These are phyloP conservation scores for Lordiphosa clarofinis DNA, from an alignment of 1,140 invertebrate genomes.

Conservation along the genomic window DNA sequence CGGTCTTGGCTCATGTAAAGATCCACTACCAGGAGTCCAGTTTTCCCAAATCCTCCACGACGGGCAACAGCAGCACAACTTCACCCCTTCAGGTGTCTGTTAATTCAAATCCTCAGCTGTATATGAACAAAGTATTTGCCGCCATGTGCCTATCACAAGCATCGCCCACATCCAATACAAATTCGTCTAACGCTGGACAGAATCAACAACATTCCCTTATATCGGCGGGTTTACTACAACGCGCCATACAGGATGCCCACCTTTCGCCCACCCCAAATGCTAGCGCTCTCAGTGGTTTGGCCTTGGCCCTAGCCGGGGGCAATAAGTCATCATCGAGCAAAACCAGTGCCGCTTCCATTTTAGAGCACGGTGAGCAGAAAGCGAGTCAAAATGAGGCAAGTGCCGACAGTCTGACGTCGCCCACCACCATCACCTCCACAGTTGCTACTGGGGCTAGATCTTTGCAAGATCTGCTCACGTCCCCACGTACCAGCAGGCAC, in stretches of 20 bases:
- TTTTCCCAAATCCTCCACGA: conserved; percentile 50
- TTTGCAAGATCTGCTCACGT: conserved; percentile 73
- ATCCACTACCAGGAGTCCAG: conserved; percentile 81
- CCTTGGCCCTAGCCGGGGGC: conserved; percentile 63
- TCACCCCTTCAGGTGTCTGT: conserved; percentile 71
- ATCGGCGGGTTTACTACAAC: conserved; percentile 61
- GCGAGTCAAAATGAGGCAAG: conserved; percentile 79
- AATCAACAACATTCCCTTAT: conserved; percentile 56
- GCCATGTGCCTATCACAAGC: conserved; percentile 72
- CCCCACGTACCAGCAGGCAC: conserved; percentile 57
- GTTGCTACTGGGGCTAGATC: conserved; percentile 42
- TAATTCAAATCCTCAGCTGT: conserved; percentile 57
- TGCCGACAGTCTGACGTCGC: conserved; percentile 78
- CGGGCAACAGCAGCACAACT: conserved; percentile 37
- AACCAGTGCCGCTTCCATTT: conserved; percentile 75
- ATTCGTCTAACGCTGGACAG: conserved; percentile 3
- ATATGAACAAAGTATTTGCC: conserved; percentile 78
- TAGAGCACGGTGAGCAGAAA: conserved; percentile 80
- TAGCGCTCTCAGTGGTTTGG: conserved; percentile 64
- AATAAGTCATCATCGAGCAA: conserved; percentile 52
- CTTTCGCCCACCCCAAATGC: conserved; percentile 61
- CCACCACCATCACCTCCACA: conserved; percentile 54
- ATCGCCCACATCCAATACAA: conserved; percentile 31
- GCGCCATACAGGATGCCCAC: conserved; percentile 67
- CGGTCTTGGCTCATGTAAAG: conserved; percentile 85